Base-by-base conservation (phyloP, 2,113 vertebrate genomes). In the Macrotus californicus region DNA sequence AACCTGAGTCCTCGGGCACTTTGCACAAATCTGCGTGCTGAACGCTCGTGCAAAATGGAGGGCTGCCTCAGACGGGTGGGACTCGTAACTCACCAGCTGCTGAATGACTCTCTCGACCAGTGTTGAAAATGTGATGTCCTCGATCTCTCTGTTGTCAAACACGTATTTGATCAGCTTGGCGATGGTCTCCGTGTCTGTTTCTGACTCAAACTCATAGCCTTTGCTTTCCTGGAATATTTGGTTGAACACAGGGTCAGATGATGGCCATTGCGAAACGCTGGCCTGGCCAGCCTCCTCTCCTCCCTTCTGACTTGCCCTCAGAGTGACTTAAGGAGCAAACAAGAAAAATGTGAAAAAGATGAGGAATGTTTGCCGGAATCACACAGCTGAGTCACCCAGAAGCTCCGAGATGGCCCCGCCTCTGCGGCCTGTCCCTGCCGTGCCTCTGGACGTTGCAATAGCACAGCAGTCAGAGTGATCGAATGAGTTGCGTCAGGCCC, bases 141-240 rank as follows among this genome's bases (percentile, higher is more conserved):
- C 98, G 0, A 92, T 98, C 96, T 99, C 99, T 87, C 98, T 98
- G 98, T 99, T 99, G 98, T 99, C 99, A 72, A 99, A 99, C 93
- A 99, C 88, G n/a, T 99, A 99, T 94, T 99, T 99, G 97, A 99
- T 99, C 98, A 99, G 36, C 92, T 99, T 99, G 7, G 99, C 99
- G 89, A 99, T 99, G 4, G 99, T 99, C 97, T 99, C 99, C 9
- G 99, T 99, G 96, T 99, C 99, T 0, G 99, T 99, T 97, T 99
- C 99, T 29, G 99, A 99, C 98, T 99, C 99, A 94, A 99, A 99
- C 90, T 99, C 99, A 0, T 99, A 99, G 93, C 99, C 99, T 98
- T 99, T 99, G 98, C 97, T 98, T 97, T 99, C 99, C 99, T 99
- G 97, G 95, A 98, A 98, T 73, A 84, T 39, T 92, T 89, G 66